Base-by-base conservation (phyloP, 2,797 vertebrate species). In the Gouania willdenowi region DNA sequence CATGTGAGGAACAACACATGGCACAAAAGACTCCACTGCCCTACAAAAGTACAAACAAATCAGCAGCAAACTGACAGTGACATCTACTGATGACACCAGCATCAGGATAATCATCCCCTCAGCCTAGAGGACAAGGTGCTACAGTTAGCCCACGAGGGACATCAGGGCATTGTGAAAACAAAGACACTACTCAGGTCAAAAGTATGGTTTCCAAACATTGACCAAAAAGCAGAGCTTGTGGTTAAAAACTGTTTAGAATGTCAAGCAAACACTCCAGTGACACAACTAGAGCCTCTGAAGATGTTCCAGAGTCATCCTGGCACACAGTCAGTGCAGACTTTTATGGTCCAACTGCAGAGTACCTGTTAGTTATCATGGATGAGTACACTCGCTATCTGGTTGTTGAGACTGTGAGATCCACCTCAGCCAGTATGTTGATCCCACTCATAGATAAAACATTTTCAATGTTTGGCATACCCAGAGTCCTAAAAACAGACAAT, bases 241-340 rank as follows among this genome's bases (percentile, higher is more conserved):
- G 18, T 19, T 2, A 4, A 19, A 3, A 19, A 19, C 20, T 41
- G 39, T 39, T 3, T 51, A 0, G 31, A 41, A 20, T 70, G 47
- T 34, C 43, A 54, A 18, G 31, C 30, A 1, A 49, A 20, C 3
- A 55, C 49, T 9, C 31, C 30, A 9, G 19, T 51, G 1, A 2
- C 25, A 12, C 17, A 49, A 0, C 17, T 4, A 1, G 26, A 75
- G 13, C 49, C 45, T 4, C 15, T 52, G 1, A 16, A 21, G 20
- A 68, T 71, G 44, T 26, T 43, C 49, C 52, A 14, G 37, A 55
- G 45, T 14, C 23, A 2, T 29, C 38, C 0, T 48, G 48, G 43
- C 31, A 57, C 4, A 27, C 5, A 4, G 6, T 52, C 0, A 50
- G 46, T 31, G 49, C 27, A 19, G 54, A 63, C 11, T 53, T 72